These are phyloP conservation scores for Centroberyx gerrardi DNA, from an alignment of 2,797 vertebrate species.

Conservation along the genomic window DNA sequence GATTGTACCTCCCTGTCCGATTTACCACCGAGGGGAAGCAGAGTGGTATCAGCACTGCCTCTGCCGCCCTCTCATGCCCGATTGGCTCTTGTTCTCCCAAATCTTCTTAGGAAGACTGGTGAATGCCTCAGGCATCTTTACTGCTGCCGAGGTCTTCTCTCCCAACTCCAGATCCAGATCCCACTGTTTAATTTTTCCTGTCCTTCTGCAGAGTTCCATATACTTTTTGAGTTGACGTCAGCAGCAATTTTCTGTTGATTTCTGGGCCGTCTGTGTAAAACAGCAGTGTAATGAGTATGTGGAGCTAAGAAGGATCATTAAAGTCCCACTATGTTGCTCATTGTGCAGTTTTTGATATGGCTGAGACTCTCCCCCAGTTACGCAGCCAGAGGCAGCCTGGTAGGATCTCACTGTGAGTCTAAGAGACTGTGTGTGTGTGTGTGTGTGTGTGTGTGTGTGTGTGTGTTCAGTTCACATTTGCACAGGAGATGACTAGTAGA, in stretches of 20 bases:
- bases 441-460: background rate
- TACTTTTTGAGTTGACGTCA: background rate
- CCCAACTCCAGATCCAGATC: constrained; percentile 35
- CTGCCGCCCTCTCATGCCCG: background rate
- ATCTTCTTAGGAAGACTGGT: constrained; percentile 10
- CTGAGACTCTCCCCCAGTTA: constrained; percentile 13
- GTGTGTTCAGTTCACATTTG: constrained; percentile 33
- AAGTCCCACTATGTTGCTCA: constrained; percentile 39
- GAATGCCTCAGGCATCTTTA: constrained; percentile 3
- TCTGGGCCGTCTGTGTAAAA: constrained; percentile 17
- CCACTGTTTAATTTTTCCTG: constrained; percentile 10
- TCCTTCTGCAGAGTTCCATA: background rate
- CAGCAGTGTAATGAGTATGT: constrained; percentile 20
- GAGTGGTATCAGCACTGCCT: constrained; percentile 6
- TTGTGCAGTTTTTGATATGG: constrained; percentile 51
- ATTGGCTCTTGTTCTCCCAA: constrained; percentile 13
- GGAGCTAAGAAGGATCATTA: constrained; percentile 43
- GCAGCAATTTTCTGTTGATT: constrained; percentile 26
- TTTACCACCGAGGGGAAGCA: constrained; percentile 15
- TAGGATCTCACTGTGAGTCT: constrained; percentile 17
- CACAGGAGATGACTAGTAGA: constrained; percentile 27
- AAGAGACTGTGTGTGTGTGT: constrained; percentile 11
- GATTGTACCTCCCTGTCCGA: constrained; percentile 35
- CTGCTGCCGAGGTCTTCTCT: background rate
- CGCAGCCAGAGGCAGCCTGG: constrained; percentile 23